phyloP scores from a whole-genome alignment of 2,113 vertebrate genomes.

The Danio rerio region DNA sequence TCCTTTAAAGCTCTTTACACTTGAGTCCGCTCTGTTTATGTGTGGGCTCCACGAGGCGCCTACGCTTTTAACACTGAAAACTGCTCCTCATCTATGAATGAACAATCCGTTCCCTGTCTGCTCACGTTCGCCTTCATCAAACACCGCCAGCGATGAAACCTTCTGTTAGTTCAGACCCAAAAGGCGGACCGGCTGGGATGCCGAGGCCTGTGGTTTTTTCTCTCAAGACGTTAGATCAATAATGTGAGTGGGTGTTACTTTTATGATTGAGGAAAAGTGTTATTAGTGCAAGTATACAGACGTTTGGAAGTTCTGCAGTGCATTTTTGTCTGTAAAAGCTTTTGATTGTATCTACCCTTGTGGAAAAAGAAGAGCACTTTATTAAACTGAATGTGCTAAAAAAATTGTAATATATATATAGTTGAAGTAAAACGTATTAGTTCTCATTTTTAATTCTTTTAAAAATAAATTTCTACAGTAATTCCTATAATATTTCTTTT shows the following conservation, averaged over 20 bases:
- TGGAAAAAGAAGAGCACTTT: not conserved
- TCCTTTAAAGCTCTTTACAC: conserved; percentile 17
- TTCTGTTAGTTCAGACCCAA: conserved; percentile 30
- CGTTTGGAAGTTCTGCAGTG: not conserved
- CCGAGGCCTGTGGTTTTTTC: conserved; percentile 17
- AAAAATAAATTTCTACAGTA: too few species aligned
- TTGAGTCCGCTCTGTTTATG: conserved; percentile 35
- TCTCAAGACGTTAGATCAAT: conserved; percentile 19
- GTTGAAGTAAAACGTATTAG: too few species aligned
- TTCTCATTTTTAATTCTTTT: too few species aligned
- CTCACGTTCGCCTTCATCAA: conserved; percentile 31
- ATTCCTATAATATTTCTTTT: too few species aligned
- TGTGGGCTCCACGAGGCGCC: conserved; percentile 33
- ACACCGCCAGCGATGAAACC: conserved; percentile 29
- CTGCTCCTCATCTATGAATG: conserved; percentile 37
- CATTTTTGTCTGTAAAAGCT: too few species aligned
- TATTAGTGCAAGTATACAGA: not conserved
- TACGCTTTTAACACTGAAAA: conserved; percentile 31
- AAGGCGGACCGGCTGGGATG: not conserved
- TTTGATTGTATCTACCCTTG: too few species aligned
- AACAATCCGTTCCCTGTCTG: conserved; percentile 51
- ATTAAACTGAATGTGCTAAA: too few species aligned
- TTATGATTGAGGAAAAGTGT: conserved; percentile 11
- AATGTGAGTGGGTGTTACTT: conserved; percentile 25
- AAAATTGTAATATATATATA: too few species aligned